Evolutionary conservation across 2,797 vertebrate species (phyloP), one percentile per base, ranked within the genome.

Genomic region (Acropternis orthonyx): DNA sequence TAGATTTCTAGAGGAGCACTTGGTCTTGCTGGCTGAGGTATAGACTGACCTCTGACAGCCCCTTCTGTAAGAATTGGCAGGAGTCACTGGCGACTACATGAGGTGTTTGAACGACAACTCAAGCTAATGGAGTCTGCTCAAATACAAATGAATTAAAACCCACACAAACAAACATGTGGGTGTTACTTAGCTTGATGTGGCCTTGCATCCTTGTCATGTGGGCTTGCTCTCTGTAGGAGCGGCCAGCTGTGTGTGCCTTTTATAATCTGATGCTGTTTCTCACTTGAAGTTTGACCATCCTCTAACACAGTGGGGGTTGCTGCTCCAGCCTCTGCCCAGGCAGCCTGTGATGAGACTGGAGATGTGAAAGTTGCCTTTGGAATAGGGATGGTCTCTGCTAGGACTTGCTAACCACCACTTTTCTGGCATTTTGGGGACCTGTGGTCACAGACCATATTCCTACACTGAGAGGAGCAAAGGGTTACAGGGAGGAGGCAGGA

Each of bases 201-300:
- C 21, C 30, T 74, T 39, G 9, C 14, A 13, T 3, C 21, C 11
- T 24, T 55, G 26, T 41, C 0, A 1, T 20, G 21, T 52, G 16
- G 36, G 16, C 7, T 18, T 0, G 73, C 27, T 74, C 34, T 28
- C 22, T 30, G 59, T 27, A 76, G 23, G 15, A 23, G 41, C 15
- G 14, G 34, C 27, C 12, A 27, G 28, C 18, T 41, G 30, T 1
- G 9, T n/a, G n/a, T n/a, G n/a, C n/a, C 13, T 23, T 48, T 30
- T 6, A 4, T 10, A 32, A 36, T 22, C 36, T 32, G 37, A 17
- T 24, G 27, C 24, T 0, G 0, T 27, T 41, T 22, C 43, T 71
- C 15, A 7, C 32, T 48, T 7, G 1, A 20, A 2, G 22, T 28
- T 52, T 65, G 28, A 23, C 39, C 0, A 3, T 68, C 2, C 1